A percentile compares a stretch with the other conserved stretches of the same genome.
Conservation (phyloP, 2,888 invertebrate species). For the Leistus spinibarbis region DNA sequence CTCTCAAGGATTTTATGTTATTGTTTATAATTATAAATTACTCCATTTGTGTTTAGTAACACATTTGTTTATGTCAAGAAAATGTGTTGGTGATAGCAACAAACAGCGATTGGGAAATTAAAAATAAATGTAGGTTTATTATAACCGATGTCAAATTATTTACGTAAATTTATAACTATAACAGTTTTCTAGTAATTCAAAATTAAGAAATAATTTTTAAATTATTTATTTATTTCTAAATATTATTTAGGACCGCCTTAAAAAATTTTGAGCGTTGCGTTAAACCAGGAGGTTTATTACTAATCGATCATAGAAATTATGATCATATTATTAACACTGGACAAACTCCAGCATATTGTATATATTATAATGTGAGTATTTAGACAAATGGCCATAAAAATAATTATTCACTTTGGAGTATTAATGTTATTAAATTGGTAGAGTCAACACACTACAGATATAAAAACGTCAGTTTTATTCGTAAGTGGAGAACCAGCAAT, state of each 20-base stretch:
- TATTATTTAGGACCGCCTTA: conserved; percentile 66
- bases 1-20: no score
- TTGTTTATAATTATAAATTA: no score
- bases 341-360: conserved; percentile 78
- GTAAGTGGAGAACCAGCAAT: conserved; percentile 77
- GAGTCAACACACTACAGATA: conserved; percentile 82
- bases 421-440: conserved; percentile 51
- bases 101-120: no score
- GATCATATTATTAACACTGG: conserved; percentile 80
- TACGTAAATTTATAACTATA: no score
- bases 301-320: conserved; percentile 90
- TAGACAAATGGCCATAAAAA: neutral
- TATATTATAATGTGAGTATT: conserved; percentile 84
- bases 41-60: no score
- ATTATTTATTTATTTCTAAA: conserved; percentile 4
- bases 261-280: conserved; percentile 81
- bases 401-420: conserved; percentile 1
- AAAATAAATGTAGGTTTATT: no score
- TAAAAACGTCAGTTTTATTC: conserved; percentile 83
- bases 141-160: no score
- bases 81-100: no score
- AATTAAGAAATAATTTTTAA: no score
- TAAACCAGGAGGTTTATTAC: conserved; percentile 81
- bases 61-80: no score
- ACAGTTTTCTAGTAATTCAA: no score